phyloP scores from a whole-genome alignment of 2,797 vertebrate species.

The Bradypodion ventrale region DNA sequence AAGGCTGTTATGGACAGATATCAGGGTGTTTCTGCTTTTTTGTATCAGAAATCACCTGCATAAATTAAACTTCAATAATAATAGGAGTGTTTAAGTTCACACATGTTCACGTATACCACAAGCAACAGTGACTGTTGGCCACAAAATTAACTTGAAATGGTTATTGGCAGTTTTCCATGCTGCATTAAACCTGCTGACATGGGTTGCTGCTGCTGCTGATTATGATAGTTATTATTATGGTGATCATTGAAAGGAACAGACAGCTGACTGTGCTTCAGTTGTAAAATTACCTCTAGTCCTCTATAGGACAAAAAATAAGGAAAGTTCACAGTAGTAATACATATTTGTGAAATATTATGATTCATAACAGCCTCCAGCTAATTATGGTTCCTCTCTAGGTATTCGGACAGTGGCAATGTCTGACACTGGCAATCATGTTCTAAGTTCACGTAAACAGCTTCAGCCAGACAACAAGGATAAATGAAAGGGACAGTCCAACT shows the following conservation, averaged over 20 bases:
- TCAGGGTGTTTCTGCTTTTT: background rate
- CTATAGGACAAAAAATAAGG: slow-evolving; percentile 27
- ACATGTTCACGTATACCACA: background rate
- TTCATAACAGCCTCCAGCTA: slow-evolving; percentile 40
- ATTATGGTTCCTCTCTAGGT: slow-evolving; percentile 28
- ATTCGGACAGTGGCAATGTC: slow-evolving; percentile 21
- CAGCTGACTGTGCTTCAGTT: background rate
- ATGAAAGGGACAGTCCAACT: slow-evolving; percentile 15
- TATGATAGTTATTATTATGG: too few species aligned
- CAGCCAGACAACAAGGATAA: slow-evolving; percentile 8
- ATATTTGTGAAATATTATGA: slow-evolving; percentile 37
- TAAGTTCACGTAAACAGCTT: background rate
- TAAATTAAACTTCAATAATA: background rate
- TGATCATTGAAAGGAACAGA: background rate
- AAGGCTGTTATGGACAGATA: background rate
- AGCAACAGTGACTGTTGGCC: background rate
- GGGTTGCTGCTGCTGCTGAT: too few species aligned
- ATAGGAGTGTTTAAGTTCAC: background rate
- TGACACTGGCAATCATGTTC: slow-evolving; percentile 18
- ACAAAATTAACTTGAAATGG: background rate
- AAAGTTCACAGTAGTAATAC: slow-evolving; percentile 33
- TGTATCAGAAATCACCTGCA: background rate
- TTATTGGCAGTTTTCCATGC: background rate
- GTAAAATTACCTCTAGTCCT: slow-evolving; percentile 4
- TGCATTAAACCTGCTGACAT: background rate